Base-by-base conservation (phyloP, 2,888 invertebrate species). In the Campopleginae sp. region DNA sequence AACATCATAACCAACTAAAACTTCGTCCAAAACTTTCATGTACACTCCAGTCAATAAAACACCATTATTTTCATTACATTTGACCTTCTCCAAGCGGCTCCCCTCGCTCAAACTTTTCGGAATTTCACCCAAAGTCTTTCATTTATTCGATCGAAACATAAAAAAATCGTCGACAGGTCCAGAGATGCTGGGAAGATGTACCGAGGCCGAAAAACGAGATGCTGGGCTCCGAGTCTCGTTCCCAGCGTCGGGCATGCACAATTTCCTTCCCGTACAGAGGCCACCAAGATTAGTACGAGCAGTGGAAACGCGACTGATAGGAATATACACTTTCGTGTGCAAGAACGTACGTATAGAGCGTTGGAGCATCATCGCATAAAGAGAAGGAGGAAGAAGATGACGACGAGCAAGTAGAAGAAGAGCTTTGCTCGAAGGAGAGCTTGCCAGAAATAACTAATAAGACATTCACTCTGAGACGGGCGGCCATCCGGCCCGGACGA, bases 391-490 rank as follows among this genome's bases (percentile, higher is more conserved):
- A 84, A 87, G 88, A 86, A 87, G 86, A 88, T 85, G 87, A 86
- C 72, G 88, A 83, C 77, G 87, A 82, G 44, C 82, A 38, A 85
- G 88, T 66, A 81, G 87, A 88, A 74, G 86, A 87, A 76, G 82
- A 87, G 86, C 74, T 74, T 82, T 75, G 81, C 88, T 87, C 65
- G 87, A 86, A 88, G 89, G 90, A 88, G 91, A 90, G 91, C 88
- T 89, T 85, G 92, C 92, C 92, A 91, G 93, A 93, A 93, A 93
- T 93, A 93, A 92, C 93, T 91, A 93, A 93, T 92, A 92, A 93
- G 93, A 93, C 91, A 93, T 93, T 93, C 93, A 93, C 93, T 93
- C 91, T 91, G 89, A 92, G 92, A 92, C 93, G 93, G 93, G 92
- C 93, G 93, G 92, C 93, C 93, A 93, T 90, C 93, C 93, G 93